Conservation (phyloP, 2,113 vertebrate genomes). For the Illadopsis cleaveri region DNA sequence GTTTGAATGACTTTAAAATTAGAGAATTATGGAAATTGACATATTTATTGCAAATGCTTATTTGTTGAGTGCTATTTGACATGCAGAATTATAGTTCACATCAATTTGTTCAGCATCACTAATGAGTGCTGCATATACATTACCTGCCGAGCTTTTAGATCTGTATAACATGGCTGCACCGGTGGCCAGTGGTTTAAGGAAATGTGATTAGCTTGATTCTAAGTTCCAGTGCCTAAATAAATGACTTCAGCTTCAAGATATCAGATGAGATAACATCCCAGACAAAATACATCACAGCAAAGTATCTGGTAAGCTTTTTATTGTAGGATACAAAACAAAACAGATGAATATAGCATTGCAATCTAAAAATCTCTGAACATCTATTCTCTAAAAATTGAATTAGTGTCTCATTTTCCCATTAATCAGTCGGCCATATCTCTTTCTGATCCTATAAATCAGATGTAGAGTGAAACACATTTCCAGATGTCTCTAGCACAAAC, state of each 20-base stretch:
- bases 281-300: neutral
- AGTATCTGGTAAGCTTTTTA: slow-evolving; percentile 1
- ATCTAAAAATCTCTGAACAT: slow-evolving; percentile 49
- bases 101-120: neutral
- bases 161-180: neutral
- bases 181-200: slow-evolving; percentile 14
- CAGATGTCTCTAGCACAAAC: neutral
- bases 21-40: neutral
- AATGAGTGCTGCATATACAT: neutral
- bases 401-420: slow-evolving; percentile 2
- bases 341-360: slow-evolving; percentile 28
- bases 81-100: neutral
- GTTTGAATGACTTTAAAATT: slow-evolving; percentile 1
- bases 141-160: slow-evolving; percentile 11
- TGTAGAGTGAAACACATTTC: neutral
- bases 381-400: slow-evolving; percentile 19
- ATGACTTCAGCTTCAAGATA: slow-evolving; percentile 48
- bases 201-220: slow-evolving; percentile 32
- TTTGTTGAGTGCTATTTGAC: slow-evolving; percentile 16
- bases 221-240: slow-evolving; percentile 44
- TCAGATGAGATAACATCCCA: slow-evolving; percentile 27
- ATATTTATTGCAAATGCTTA: slow-evolving; percentile 1
- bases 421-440: neutral
- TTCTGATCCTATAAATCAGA: slow-evolving; percentile 36
- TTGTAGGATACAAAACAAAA: slow-evolving; percentile 40